Base-by-base conservation (phyloP, 2,113 vertebrate genomes). In the Pithys albifrons region DNA sequence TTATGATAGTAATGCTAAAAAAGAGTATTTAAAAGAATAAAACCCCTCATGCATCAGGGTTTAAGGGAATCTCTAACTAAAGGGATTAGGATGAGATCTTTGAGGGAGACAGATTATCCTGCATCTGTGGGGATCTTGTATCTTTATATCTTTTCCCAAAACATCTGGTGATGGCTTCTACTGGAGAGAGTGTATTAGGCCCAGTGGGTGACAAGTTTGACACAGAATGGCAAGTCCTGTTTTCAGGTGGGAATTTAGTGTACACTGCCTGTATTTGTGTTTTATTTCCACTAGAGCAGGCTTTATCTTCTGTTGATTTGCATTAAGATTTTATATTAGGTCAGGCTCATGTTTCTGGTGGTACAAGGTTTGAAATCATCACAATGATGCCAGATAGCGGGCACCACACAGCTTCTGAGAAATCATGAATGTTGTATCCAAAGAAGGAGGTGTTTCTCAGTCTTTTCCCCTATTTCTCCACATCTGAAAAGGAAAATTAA, bases 1-100 rank as follows among this genome's bases (percentile, higher is more conserved):
- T 96, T 94, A 91, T 64, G 66, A 80, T 80, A 91, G 81, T 80
- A 93, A 90, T 88, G 59, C 74, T 93, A 85, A 96, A 94, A 94
- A 91, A 83, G 91, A 90, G 58, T 94, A 90, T 97, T 96, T 95
- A 88, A 83, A 90, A 67, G 90, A 75, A 93, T 96, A 94, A 91
- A 93, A 27, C 0, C 51, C 45, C 93, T 89, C 85, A 79, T 89
- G 91, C 81, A 69, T 79, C 87, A 77, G 96, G 87, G 89, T 95
- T 96, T 96, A 94, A 73, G 39, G 49, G 62, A 95, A 79, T 93
- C 91, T 96, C 70, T 91, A 91, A 88, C 87, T 96, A 96, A 95
- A 96, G 52, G 48, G 90, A 95, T 95, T 94, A 94, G 82, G 75
- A 94, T 77, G 95, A 96, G 85, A 93, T 71, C 67, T 88, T 95